Base-by-base conservation (phyloP, 2,888 invertebrate genomes). In the Furcula furcula region DNA sequence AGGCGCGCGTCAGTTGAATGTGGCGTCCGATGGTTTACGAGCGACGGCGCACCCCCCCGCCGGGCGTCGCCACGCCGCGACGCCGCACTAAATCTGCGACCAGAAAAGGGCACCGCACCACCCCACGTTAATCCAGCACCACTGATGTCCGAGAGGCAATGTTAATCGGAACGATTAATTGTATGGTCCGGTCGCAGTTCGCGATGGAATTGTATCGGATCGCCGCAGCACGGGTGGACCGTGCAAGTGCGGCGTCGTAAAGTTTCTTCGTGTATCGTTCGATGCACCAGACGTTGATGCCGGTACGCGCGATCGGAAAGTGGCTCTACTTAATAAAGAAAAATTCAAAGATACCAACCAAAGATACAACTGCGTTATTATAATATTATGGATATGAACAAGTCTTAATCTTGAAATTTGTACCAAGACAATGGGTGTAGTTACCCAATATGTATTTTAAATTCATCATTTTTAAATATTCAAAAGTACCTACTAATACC, bases 191-290 rank as follows among this genome's bases (percentile, higher is more conserved):
- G 64, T 66, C 73, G 64, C 65, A 67, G 65, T 74, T 70, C 79
- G 76, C 80, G 85, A 83, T 83, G 71, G 75, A 75, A 81, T 78
- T 76, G 82, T 78, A 81, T 72, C 81, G 74, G 78, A 74, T 72
- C 76, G 76, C 74, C 72, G 76, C 75, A 70, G 74, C 76, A 73
- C 83, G 79, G 73, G 67, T 70, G 83, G 68, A 71, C 73, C 74
- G 77, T 76, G 76, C 86, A 76, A 85, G 86, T 85, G 84, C 83
- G 83, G 77, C 78, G 74, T 84, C 87, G 85, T 87, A 87, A 86
- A 88, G 86, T 87, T 87, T 87, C 85, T 87, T 86, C 78, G 81
- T 86, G 86, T 87, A 87, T 88, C 86, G 87, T 87, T 84, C 87
- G 86, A 87, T 87, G 86, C 87, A 86, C 86, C 86, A 84, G 82